Evolutionary conservation across 1,140 invertebrate genomes (phyloP).

Genomic region (Monomorium pharaonis): DNA sequence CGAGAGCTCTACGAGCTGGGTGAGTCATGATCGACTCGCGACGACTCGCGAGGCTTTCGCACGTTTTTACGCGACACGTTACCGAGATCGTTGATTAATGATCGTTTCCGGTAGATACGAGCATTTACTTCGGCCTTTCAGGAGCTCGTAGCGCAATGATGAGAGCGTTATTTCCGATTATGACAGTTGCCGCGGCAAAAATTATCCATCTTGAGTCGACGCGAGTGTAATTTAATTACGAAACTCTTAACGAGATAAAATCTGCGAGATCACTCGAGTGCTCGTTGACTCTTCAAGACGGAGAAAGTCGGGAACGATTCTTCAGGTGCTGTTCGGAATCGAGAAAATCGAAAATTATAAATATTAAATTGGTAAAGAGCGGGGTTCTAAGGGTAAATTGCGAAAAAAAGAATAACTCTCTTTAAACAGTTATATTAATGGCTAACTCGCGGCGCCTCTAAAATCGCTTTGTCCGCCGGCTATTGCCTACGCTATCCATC

Average conservation of each 20-base stretch:
- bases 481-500: slow-evolving; percentile 12
- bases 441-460: not conserved
- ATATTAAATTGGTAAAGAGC: not conserved
- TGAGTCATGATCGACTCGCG: slow-evolving; percentile 72
- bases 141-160: not conserved
- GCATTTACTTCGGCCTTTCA: slow-evolving; percentile 25
- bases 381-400: not conserved
- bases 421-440: slow-evolving; percentile 24
- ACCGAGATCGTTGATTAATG: slow-evolving; percentile 76
- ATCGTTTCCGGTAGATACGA: slow-evolving; percentile 72
- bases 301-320: not conserved
- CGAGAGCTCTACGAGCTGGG: not conserved
- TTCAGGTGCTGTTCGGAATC: not conserved
- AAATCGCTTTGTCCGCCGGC: slow-evolving; percentile 11
- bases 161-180: slow-evolving; percentile 48
- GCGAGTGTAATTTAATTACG: slow-evolving; percentile 19
- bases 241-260: not conserved
- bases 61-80: slow-evolving; percentile 76
- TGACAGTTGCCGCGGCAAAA: not conserved
- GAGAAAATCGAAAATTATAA: not conserved
- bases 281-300: not conserved
- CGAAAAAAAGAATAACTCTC: not conserved
- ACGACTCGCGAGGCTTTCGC: slow-evolving; percentile 74
- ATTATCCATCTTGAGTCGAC: not conserved
- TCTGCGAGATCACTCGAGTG: not conserved